phyloP scores from a whole-genome alignment of 2,797 vertebrate species.

The Macroramphosus scolopax region DNA sequence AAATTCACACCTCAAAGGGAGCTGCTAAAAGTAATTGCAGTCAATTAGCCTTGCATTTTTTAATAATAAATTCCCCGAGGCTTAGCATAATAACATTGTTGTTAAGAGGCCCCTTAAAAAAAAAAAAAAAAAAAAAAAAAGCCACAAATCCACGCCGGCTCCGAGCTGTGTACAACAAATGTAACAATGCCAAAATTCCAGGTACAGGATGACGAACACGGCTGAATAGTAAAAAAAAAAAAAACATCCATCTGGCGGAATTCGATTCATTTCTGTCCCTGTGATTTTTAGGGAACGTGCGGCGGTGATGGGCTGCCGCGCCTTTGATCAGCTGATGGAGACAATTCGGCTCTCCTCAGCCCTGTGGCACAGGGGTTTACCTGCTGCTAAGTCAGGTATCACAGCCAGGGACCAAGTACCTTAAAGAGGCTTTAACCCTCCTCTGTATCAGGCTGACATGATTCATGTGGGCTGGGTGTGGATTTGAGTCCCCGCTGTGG shows the following conservation, averaged over 20 bases:
- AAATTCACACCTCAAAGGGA: conserved; percentile 52
- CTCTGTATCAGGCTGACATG: conserved; percentile 73
- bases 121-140: conserved; percentile 31
- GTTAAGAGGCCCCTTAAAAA: conserved; percentile 52
- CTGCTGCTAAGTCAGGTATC: conserved; percentile 78
- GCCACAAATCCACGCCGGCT: conserved; percentile 55
- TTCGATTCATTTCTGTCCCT: conserved; percentile 56
- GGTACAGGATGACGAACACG: conserved; percentile 62
- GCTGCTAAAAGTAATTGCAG: conserved; percentile 58
- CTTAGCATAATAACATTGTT: conserved; percentile 59
- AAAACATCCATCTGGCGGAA: conserved; percentile 51
- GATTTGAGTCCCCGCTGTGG: conserved; percentile 71
- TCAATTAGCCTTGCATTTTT: conserved; percentile 64
- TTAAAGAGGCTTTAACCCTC: conserved; percentile 81
- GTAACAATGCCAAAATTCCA: conserved; percentile 61
- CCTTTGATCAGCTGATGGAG: conserved; percentile 75
- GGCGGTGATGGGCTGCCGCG: conserved; percentile 30
- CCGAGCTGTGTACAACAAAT: conserved; percentile 64
- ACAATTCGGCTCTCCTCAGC: conserved; percentile 61
- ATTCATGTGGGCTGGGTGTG: conserved; percentile 71
- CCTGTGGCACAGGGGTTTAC: conserved; percentile 64
- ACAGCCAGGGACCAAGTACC: conserved; percentile 70
- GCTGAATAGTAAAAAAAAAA: conserved; percentile 53
- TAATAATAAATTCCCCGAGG: conserved; percentile 58
- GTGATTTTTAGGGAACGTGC: conserved; percentile 44